These are phyloP conservation scores for Psittacula echo DNA, from an alignment of 2,797 vertebrate species.

Conservation along the genomic window DNA sequence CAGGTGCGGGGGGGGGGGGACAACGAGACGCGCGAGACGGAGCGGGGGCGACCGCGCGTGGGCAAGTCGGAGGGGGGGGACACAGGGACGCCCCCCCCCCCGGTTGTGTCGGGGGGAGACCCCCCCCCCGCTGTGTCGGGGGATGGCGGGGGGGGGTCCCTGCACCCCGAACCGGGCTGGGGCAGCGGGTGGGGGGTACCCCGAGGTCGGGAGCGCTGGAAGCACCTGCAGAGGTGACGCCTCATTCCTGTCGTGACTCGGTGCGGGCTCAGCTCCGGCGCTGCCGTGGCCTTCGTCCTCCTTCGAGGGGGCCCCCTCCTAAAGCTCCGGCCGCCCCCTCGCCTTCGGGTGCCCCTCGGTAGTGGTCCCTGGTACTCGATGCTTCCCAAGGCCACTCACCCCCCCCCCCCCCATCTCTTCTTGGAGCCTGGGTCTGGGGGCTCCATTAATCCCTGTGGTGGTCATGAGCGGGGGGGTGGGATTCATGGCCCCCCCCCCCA, in stretches of 20 bases:
- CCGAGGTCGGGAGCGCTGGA: background rate
- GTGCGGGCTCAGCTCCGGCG: background rate
- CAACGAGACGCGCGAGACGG: background rate
- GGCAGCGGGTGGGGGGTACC: background rate
- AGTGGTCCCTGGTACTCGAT: background rate
- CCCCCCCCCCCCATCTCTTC: background rate
- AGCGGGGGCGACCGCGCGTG: background rate
- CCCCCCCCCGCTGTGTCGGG: background rate
- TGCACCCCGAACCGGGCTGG: constrained; percentile 10
- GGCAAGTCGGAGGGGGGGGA: background rate
- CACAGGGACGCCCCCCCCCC: too few species aligned
- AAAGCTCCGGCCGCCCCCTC: background rate
- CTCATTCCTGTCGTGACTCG: background rate
- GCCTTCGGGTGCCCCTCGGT: too few species aligned
- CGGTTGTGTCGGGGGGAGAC: background rate
- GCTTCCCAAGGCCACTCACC: background rate
- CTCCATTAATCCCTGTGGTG: background rate
- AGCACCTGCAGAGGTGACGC: constrained; percentile 3
- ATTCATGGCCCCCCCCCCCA: background rate
- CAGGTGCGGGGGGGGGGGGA: background rate
- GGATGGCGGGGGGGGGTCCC: background rate
- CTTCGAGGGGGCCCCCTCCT: background rate
- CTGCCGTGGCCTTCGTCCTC: background rate
- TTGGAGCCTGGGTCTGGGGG: background rate
- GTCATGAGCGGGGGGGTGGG: background rate